phyloP scores from a whole-genome alignment of 1,140 invertebrate genomes.

The Leptonema lineaticorne region DNA sequence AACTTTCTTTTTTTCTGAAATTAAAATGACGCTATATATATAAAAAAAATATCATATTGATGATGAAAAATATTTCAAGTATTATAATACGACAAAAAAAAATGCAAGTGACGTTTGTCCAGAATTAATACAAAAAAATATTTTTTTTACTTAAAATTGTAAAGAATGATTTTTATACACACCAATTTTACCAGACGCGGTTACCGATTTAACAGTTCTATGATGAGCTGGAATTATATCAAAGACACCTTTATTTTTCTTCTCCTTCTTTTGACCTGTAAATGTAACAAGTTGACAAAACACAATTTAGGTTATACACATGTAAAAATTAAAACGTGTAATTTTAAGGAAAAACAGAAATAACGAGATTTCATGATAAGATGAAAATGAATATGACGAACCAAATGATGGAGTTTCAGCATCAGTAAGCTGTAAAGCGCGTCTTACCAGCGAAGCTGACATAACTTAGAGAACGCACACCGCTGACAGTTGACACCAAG shows the following conservation, averaged over 20 bases:
- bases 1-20: constrained; percentile 33
- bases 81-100: no score
- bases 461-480: no score
- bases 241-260: constrained; percentile 35
- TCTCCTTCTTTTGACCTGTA: not conserved
- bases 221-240: constrained; percentile 38
- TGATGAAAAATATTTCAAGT: not conserved
- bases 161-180: no score
- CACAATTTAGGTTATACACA: not conserved
- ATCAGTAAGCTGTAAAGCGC: not conserved
- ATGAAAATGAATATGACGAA: not conserved
- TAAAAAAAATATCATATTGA: not conserved
- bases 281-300: not conserved
- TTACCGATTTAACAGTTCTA: constrained; percentile 29
- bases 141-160: no score
- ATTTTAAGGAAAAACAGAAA: not conserved
- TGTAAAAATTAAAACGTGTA: not conserved
- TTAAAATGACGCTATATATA: not conserved
- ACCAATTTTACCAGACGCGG: constrained; percentile 38
- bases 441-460: not conserved
- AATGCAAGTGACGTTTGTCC: no score
- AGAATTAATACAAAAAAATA: no score
- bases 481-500: no score
- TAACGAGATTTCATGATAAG: not conserved
- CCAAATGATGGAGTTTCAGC: not conserved